Percentiles rank a stretch among this genome's conserved stretches.
phyloP scores from a whole-genome alignment of 1,140 invertebrate genomes.

The Cephus cinctus region DNA sequence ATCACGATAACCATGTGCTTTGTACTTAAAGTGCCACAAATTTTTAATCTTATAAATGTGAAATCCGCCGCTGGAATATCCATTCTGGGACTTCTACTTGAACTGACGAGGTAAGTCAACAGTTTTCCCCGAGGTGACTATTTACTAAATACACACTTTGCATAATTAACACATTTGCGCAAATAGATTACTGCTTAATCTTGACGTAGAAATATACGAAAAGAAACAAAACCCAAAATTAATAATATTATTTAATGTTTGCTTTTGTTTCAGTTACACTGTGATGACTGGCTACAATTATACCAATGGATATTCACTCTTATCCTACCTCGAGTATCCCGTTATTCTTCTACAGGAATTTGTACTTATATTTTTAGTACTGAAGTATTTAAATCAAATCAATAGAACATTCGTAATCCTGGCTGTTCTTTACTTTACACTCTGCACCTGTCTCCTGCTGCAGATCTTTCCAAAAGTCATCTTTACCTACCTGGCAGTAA shows the following conservation, averaged over 20 bases:
- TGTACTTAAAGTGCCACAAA: conserved; percentile 72
- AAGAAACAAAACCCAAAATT: neutral
- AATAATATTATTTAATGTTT: conserved; percentile 5
- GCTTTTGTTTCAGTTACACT: conserved; percentile 63
- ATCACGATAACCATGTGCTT: conserved; percentile 68
- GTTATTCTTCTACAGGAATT: conserved; percentile 69
- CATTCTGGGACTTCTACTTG: conserved; percentile 62
- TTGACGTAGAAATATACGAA: neutral
- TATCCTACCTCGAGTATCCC: conserved; percentile 73
- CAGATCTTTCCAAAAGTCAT: conserved; percentile 59
- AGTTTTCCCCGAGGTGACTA: too few species aligned
- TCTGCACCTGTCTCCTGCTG: conserved; percentile 53
- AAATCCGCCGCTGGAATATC: conserved; percentile 65
- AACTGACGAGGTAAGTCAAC: conserved; percentile 63
- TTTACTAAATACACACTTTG: conserved; percentile 17
- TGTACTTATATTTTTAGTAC: conserved; percentile 64
- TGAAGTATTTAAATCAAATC: conserved; percentile 61
- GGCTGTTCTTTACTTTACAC: conserved; percentile 53
- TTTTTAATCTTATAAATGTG: conserved; percentile 59
- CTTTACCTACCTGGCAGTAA: conserved; percentile 63
- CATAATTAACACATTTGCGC: neutral
- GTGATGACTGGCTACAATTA: conserved; percentile 71
- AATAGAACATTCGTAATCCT: conserved; percentile 45
- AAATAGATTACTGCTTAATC: conserved; percentile 3
- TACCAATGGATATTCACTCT: conserved; percentile 64